These are phyloP conservation scores for Microcebus ravelobensis DNA, from an alignment of 2,113 vertebrate species.

Conservation along the genomic window DNA sequence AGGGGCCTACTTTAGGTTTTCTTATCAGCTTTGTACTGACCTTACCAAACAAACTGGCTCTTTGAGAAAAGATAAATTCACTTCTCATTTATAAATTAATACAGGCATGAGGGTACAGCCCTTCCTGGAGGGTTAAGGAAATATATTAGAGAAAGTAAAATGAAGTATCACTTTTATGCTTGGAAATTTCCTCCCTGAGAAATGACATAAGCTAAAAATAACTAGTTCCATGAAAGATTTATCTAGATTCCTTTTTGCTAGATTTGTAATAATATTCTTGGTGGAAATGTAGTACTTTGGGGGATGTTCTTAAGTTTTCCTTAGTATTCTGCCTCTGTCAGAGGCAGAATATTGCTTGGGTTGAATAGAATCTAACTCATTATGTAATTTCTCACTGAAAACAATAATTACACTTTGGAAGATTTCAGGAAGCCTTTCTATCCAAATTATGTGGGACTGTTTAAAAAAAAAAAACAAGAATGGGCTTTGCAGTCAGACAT, in stretches of 20 bases:
- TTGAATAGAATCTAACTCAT: background rate
- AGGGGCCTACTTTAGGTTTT: background rate
- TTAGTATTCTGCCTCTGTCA: background rate
- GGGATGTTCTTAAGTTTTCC: background rate
- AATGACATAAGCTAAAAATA: constrained; percentile 42
- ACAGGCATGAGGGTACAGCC: background rate
- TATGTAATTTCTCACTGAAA: constrained; percentile 26
- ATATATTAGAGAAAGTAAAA: constrained; percentile 17
- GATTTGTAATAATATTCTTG: background rate
- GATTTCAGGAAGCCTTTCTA: background rate
- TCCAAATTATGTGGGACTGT: background rate
- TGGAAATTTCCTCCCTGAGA: constrained; percentile 17
- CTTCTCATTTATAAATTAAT: background rate
- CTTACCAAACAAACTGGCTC: background rate
- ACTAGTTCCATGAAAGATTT: constrained; percentile 12
- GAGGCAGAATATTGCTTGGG: background rate
- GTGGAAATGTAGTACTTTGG: background rate
- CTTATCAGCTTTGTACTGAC: constrained; percentile 5
- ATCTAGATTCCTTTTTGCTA: background rate
- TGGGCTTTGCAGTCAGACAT: background rate
- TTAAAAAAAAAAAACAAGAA: too few species aligned
- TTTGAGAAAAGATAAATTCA: background rate
- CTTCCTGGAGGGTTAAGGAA: background rate
- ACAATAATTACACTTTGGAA: background rate
- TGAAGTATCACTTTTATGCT: background rate